Evolutionary conservation across 1,140 invertebrate genomes (phyloP).

Genomic region (Arion vulgaris): DNA sequence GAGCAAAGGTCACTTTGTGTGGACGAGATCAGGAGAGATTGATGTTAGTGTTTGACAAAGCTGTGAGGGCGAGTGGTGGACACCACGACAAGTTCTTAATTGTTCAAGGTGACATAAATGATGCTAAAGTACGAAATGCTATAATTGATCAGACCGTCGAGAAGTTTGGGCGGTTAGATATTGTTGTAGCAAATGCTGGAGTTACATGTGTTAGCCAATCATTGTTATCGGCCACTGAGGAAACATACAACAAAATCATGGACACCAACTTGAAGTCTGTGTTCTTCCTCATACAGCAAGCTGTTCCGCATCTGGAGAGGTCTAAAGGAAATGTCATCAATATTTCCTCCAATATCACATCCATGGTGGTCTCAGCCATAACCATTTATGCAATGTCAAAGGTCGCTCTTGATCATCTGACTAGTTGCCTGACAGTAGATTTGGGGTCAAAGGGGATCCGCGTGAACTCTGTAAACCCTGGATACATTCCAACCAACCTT

Average conservation of each 20-base stretch:
- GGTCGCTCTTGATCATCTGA: not conserved
- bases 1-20: constrained; percentile 1
- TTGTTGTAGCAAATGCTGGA: not conserved
- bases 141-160: not conserved
- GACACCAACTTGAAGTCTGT: not conserved
- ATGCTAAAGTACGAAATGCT: not conserved
- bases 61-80: not conserved
- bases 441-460: constrained; percentile 8
- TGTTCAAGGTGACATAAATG: constrained; percentile 10
- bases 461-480: constrained; percentile 26
- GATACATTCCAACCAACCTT: too few relatives aligned
- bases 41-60: not conserved
- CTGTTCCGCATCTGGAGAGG: constrained; percentile 9
- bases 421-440: not conserved
- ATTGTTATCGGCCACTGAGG: not conserved
- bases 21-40: constrained; percentile 1
- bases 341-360: not conserved
- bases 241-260: not conserved
- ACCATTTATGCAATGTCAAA: not conserved
- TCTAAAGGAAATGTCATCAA: constrained; percentile 5
- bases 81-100: not conserved
- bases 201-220: not conserved
- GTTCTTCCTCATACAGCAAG: constrained; percentile 16
- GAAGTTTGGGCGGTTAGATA: constrained; percentile 6
- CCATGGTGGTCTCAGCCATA: not conserved